phyloP scores from a whole-genome alignment of 2,797 vertebrate genomes.

The Tolypeutes matacus region DNA sequence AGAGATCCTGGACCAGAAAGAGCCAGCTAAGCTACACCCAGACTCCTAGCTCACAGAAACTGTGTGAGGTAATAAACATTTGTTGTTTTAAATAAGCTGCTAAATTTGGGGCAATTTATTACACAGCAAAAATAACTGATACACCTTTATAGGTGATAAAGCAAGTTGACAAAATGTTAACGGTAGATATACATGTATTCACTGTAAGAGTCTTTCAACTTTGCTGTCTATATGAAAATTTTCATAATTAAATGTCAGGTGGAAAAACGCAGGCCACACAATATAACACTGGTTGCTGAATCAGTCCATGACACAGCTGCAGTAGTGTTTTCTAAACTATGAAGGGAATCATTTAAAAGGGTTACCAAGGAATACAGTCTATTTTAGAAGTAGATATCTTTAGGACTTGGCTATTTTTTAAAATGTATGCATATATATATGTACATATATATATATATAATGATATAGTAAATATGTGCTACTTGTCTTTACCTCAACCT shows the following conservation, averaged over 20 bases:
- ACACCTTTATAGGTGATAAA: not conserved
- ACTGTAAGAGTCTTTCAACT: not conserved
- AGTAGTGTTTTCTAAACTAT: not conserved
- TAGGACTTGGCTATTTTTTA: not conserved
- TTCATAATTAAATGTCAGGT: not conserved
- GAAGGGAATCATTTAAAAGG: not conserved
- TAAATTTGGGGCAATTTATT: not conserved
- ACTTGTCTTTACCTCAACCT: not conserved
- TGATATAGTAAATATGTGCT: not conserved
- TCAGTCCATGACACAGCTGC: not conserved
- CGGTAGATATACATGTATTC: not conserved
- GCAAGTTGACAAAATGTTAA: not conserved
- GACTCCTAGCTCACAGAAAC: not conserved
- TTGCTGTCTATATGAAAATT: not conserved
- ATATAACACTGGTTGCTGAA: not conserved
- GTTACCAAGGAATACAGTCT: not conserved
- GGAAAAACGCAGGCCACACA: not conserved
- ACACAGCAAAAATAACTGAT: not conserved
- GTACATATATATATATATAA: not conserved
- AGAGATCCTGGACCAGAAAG: not conserved
- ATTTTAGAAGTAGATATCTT: not conserved
- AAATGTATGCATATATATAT: no score
- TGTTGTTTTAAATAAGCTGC: not conserved
- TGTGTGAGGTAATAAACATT: not conserved
- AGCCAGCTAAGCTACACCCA: not conserved